Percentiles rank a stretch among this genome's conserved stretches.
phyloP scores from a whole-genome alignment of 2,888 invertebrate species.

The Volucella zonaria region DNA sequence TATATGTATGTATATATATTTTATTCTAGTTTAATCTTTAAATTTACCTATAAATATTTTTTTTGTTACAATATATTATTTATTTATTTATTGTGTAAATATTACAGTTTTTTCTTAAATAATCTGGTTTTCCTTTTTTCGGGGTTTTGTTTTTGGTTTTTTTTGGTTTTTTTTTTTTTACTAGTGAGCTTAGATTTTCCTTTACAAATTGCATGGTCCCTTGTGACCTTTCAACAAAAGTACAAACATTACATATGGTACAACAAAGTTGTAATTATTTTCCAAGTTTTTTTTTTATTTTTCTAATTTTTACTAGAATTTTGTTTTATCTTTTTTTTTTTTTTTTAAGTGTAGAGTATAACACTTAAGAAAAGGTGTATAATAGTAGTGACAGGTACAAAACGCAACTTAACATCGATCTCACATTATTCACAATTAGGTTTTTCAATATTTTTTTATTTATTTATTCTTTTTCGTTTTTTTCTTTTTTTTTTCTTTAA shows the following conservation, averaged over 20 bases:
- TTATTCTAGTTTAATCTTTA: constrained; percentile 26
- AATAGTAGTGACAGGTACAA: constrained; percentile 72
- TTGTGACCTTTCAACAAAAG: constrained; percentile 67
- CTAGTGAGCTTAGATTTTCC: constrained; percentile 20
- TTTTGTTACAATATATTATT: constrained; percentile 37
- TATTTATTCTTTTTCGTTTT: constrained; percentile 30
- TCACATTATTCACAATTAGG: constrained; percentile 56
- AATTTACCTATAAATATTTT: constrained; percentile 65
- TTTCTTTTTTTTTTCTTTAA: constrained; percentile 34
- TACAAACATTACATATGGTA: constrained; percentile 26
- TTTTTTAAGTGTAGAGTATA: constrained; percentile 50
- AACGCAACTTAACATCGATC: constrained; percentile 73
- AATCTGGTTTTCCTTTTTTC: constrained; percentile 53
- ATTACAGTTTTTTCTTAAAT: constrained; percentile 68
- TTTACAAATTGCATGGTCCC: constrained; percentile 70
- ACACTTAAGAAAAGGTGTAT: constrained; percentile 62
- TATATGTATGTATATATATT: constrained; percentile 42
- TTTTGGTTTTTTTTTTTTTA: constrained; percentile 10
- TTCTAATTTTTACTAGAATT: too few species aligned
- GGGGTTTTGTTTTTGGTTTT: constrained; percentile 10
- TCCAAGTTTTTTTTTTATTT: constrained; percentile 22
- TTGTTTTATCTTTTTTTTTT: constrained; percentile 14
- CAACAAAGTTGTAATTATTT: constrained; percentile 46
- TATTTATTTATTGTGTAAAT: constrained; percentile 61
- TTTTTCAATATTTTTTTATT: constrained; percentile 21